phyloP scores from a whole-genome alignment of 1,140 invertebrate species.

The Hyles vespertilio region DNA sequence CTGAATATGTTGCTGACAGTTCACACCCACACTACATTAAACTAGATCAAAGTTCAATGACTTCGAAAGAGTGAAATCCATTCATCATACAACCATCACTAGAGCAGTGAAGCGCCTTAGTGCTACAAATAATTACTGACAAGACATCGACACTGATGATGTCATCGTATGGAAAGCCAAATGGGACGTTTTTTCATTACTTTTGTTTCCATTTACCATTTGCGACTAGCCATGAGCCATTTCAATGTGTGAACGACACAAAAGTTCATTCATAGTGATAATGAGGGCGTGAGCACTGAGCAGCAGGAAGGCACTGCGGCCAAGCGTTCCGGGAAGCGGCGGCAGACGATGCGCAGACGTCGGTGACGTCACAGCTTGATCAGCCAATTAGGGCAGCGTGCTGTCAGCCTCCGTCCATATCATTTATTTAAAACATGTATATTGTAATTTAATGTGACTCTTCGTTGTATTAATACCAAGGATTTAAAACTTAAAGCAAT shows the following conservation, averaged over 20 bases:
- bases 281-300: slow-evolving; percentile 38
- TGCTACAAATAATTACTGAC: slow-evolving; percentile 47
- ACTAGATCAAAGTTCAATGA: slow-evolving; percentile 66
- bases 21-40: slow-evolving; percentile 52
- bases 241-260: slow-evolving; percentile 21
- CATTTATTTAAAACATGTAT: slow-evolving; percentile 5
- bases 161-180: slow-evolving; percentile 39
- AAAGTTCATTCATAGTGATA: slow-evolving; percentile 50
- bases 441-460: slow-evolving; percentile 1
- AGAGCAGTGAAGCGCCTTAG: slow-evolving; percentile 41
- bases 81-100: slow-evolving; percentile 60
- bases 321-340: slow-evolving; percentile 61
- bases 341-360: slow-evolving; percentile 64
- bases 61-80: slow-evolving; percentile 58
- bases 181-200: slow-evolving; percentile 13
- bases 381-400: slow-evolving; percentile 60
- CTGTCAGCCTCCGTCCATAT: slow-evolving; percentile 33
- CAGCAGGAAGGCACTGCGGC: slow-evolving; percentile 53
- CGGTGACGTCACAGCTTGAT: slow-evolving; percentile 55
- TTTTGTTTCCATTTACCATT: slow-evolving; percentile 29
- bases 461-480: not conserved
- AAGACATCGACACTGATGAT: slow-evolving; percentile 42
- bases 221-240: slow-evolving; percentile 19
- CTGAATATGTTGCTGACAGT: slow-evolving; percentile 30
- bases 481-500: not conserved